Base-by-base conservation (phyloP, 2,797 vertebrate species). In the Peromyscus aztecus region DNA sequence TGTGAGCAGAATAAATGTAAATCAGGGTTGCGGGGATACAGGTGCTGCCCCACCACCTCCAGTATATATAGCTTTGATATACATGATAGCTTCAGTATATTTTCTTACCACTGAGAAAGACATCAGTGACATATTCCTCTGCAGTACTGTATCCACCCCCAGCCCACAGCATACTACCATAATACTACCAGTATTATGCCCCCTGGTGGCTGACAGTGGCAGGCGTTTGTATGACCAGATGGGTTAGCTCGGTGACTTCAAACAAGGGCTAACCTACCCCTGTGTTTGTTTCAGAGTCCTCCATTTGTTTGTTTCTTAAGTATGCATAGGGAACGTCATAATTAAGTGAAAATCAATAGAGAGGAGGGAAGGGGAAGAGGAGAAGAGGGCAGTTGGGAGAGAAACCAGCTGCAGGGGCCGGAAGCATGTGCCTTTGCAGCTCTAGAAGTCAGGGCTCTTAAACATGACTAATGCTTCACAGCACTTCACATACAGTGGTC, bases 401-500 rank as follows among this genome's bases (percentile, higher is more conserved):
- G 49, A 7, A 31, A n/a, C 6, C 75, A 95, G 71, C 57, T 91
- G 9, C 21, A 1, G 82, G 29, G 67, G 86, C 0, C n/a, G 88
- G 93, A 77, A 55, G 2, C 81, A 34, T 92, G 96, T 34, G 83
- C 52, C 59, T 95, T 93, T 90, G 94, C 96, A 97, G 90, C 89
- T 96, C 55, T 94, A 90, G 85, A 85, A 84, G 83, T 84, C 91
- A 89, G 92, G 86, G 71, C 75, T 91, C 49, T 57, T 49, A 97
- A 97, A 94, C 71, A 91, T 81, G 75, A 86, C 89, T 96, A n/a
- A 0, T 83, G 61, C 95, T 95, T 94, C 29, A 77, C 94, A 97
- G 90, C 89, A 88, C 85, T 97, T 97, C 81, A 71, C 85, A 61
- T 46, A 19, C 95, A 96, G 92, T 89, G 91, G 55, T 90, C 94